Evolutionary conservation across 2,797 vertebrate genomes (phyloP), one percentile per base, ranked within the genome.

Genomic region (Limnodromus scolopaceus): DNA sequence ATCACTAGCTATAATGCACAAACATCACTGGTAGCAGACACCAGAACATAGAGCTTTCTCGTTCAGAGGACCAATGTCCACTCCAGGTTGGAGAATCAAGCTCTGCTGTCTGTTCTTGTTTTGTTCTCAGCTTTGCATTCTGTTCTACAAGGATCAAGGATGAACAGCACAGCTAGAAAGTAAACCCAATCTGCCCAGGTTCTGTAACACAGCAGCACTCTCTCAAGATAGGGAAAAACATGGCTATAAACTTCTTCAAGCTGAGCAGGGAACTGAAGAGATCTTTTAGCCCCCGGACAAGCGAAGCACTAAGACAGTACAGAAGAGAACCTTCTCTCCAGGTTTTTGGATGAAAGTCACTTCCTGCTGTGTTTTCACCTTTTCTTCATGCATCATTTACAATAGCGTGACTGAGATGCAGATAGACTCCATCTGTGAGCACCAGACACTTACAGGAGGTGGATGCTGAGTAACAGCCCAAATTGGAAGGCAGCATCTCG

Each of bases 401-500:
- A 82, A 22, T 0, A 6, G 41, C n/a, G 66, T 18, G 55, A 82
- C 57, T 54, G 54, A 81, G 81, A 89, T 49, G 55, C 16, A 8
- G 78, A 91, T 43, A 51, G 39, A 53, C 19, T 85, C 85, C 89
- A 94, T 96, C 89, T 95, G 87, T 22, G 61, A 91, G 79, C 83
- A 83, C 25, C 64, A 95, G 64, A 60, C 68, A 83, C 58, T 74
- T 63, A 28, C 60, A 83, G 11, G 64, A 87, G 60, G 57, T 41
- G 51, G 84, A 89, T 95, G 93, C 82, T 80, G 78, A 94, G n/a
- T 91, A 97, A 83, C 68, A 95, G 43, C 80, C 32, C 68, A 80
- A 75, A 93, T 1, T 80, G 91, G 89, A 95, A 91, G 55, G 82
- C 68, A 92, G 75, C 51, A 55, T 36, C 79, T 77, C 72, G 23